A percentile compares a stretch with the other conserved stretches of the same genome.
Evolutionary conservation across 2,113 vertebrate genomes (phyloP).

Genomic region (Myotis yumanensis): DNA sequence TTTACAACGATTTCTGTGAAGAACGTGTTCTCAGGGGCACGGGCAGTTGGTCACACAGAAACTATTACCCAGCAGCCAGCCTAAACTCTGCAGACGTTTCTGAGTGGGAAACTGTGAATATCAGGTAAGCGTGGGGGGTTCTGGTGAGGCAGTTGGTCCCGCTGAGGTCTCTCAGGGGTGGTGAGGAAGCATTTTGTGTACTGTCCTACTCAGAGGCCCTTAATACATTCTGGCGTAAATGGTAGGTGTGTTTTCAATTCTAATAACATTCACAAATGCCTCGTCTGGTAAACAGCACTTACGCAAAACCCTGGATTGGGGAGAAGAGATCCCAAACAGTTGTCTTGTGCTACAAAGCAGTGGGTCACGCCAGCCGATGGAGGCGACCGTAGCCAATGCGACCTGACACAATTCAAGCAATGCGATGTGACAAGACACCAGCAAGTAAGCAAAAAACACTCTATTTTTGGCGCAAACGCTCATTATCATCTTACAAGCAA

Average conservation of each 20-base stretch:
- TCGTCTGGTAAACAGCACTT: conserved; percentile 61
- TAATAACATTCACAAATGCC: neutral
- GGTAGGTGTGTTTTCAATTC: conserved; percentile 14
- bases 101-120: neutral
- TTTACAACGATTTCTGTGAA: neutral
- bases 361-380: conserved; percentile 75
- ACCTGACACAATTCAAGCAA: conserved; percentile 79
- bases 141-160: neutral
- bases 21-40: neutral
- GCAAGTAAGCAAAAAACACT: conserved; percentile 70
- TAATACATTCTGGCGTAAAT: neutral
- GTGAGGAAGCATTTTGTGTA: accelerated
- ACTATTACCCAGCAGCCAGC: neutral
- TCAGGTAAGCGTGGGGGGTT: neutral
- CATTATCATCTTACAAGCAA: conserved; percentile 72
- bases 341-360: conserved; percentile 66
- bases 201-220: neutral
- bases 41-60: neutral
- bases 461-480: conserved; percentile 81
- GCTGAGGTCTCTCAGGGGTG: neutral
- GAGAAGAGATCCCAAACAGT: conserved; percentile 60
- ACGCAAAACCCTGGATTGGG: conserved; percentile 38
- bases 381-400: conserved; percentile 60
- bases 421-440: conserved; percentile 79
- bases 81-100: conserved; percentile 5